These are phyloP conservation scores for Heliconius hortense DNA, from an alignment of 2,888 invertebrate genomes.

Conservation along the genomic window DNA sequence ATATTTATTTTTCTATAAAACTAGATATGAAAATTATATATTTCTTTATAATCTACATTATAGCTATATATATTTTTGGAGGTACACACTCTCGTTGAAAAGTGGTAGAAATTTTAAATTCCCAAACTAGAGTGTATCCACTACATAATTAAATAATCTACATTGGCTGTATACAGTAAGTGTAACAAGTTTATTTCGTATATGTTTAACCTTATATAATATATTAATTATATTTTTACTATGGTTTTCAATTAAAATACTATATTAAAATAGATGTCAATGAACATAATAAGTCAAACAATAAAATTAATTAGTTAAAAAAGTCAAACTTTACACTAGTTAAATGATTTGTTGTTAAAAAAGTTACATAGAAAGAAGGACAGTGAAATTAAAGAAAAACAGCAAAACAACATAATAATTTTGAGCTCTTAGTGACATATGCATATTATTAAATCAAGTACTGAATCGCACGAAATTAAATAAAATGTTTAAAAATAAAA, in stretches of 20 bases:
- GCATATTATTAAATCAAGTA: neutral
- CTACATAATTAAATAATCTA: neutral
- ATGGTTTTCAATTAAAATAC: neutral
- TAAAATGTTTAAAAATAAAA: neutral
- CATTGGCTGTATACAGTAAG: neutral
- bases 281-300: slow-evolving; percentile 8
- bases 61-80: slow-evolving; percentile 21
- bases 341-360: neutral
- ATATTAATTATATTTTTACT: neutral
- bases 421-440: slow-evolving; percentile 15
- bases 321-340: slow-evolving; percentile 7
- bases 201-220: neutral
- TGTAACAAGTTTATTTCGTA: slow-evolving; percentile 11
- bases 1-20: slow-evolving; percentile 34
- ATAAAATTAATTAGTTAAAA: neutral
- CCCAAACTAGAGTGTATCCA: slow-evolving; percentile 5
- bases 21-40: slow-evolving; percentile 30
- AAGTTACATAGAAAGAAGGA: neutral
- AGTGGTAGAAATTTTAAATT: neutral
- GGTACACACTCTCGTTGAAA: slow-evolving; percentile 17
- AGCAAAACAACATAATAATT: neutral
- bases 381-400: neutral
- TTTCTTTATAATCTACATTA: slow-evolving; percentile 29
- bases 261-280: slow-evolving; percentile 11
- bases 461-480: neutral